These are phyloP conservation scores for Halocynthia roretzi DNA, from an alignment of 23 tunicate genomes.

Conservation along the genomic window DNA sequence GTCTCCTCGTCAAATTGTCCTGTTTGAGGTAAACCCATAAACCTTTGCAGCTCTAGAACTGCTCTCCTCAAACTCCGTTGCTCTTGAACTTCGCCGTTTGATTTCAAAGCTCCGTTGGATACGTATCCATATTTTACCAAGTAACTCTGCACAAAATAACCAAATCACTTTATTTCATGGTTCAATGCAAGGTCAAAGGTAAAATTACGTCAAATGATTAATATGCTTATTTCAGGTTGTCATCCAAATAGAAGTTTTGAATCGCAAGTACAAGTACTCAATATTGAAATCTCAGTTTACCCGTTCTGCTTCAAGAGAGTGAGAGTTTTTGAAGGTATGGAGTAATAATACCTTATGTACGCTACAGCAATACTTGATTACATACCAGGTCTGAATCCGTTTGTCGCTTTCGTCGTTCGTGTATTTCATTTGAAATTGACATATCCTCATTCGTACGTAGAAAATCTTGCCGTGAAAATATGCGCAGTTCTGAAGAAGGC, in stretches of 20 bases:
- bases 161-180: not conserved
- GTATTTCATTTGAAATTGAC: not conserved
- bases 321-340: too few species aligned
- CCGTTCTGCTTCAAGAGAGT: too few species aligned
- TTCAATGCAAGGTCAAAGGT: too few species aligned
- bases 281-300: too few species aligned
- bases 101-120: conserved; percentile 29
- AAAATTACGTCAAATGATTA: too few species aligned
- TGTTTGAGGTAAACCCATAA: conserved; percentile 43
- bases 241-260: too few species aligned
- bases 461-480: conserved; percentile 1
- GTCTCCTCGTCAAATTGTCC: conserved; percentile 65
- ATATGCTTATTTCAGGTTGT: too few species aligned
- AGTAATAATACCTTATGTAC: not conserved
- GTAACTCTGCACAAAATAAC: conserved; percentile 42
- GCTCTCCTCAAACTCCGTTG: conserved; percentile 44
- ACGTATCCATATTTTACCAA: conserved; percentile 72
- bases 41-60: conserved; percentile 44
- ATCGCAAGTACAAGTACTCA: too few species aligned
- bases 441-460: not conserved
- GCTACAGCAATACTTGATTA: not conserved
- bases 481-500: conserved; percentile 1
- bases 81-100: conserved; percentile 26
- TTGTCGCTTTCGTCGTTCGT: conserved; percentile 1
- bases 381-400: not conserved